phyloP scores from a whole-genome alignment of 2,888 invertebrate genomes.

The Dicroscelio sp. region DNA sequence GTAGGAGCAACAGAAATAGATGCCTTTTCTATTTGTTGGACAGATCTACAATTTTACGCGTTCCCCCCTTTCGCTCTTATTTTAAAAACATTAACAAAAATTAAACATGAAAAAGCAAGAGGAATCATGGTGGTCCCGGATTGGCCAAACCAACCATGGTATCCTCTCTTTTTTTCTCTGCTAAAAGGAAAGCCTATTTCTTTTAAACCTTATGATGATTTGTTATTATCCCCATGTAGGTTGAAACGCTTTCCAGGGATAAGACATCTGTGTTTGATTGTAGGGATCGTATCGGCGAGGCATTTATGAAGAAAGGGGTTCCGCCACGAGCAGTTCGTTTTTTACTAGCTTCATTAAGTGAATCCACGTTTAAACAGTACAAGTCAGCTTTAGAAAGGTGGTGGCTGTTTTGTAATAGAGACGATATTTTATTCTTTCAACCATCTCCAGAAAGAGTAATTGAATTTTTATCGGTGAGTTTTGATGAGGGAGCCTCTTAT shows the following conservation, averaged over 20 bases:
- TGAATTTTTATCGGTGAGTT: slow-evolving; percentile 23
- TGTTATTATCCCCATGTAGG: slow-evolving; percentile 16
- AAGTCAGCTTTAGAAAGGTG: slow-evolving; percentile 40
- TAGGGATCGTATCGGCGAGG: slow-evolving; percentile 58
- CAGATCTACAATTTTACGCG: slow-evolving; percentile 81
- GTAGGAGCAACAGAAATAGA: slow-evolving; percentile 78
- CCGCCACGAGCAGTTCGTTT: slow-evolving; percentile 35
- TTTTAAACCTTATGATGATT: slow-evolving; percentile 18
- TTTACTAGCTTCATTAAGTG: slow-evolving; percentile 48
- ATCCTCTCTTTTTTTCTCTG: slow-evolving; percentile 56
- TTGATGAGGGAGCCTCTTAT: slow-evolving; percentile 35
- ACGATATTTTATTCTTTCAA: not conserved
- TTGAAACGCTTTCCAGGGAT: slow-evolving; percentile 18
- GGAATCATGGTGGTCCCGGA: slow-evolving; percentile 87
- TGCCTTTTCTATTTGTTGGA: slow-evolving; percentile 82
- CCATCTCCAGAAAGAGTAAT: not conserved
- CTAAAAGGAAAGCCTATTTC: slow-evolving; percentile 55
- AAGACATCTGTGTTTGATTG: slow-evolving; percentile 43
- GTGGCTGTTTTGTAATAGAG: slow-evolving; percentile 4
- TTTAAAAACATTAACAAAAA: slow-evolving; percentile 85
- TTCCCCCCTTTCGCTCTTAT: slow-evolving; percentile 87
- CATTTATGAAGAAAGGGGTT: slow-evolving; percentile 49
- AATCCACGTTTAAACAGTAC: slow-evolving; percentile 62
- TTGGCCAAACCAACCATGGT: slow-evolving; percentile 87
- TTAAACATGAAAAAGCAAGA: slow-evolving; percentile 84